Conservation (phyloP, 2,113 vertebrate species). For the Saguinus imperator region DNA sequence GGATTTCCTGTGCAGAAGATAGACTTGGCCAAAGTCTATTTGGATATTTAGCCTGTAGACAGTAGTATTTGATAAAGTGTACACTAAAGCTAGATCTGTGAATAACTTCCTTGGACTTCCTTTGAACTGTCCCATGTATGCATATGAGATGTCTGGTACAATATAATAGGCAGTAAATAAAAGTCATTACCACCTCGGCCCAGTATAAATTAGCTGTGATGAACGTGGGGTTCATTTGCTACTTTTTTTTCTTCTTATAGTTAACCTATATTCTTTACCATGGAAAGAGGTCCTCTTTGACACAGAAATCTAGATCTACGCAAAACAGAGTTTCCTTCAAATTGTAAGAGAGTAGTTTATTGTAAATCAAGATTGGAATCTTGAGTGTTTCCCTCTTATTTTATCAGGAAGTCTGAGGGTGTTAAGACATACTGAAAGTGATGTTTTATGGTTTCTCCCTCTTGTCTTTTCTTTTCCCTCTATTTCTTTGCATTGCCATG, state of each 20-base stretch:
- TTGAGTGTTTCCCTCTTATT: not conserved
- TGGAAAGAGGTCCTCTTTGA: not conserved
- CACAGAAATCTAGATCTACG: not conserved
- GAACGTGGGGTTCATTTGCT: not conserved
- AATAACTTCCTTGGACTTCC: not conserved
- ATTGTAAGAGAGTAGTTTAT: not conserved
- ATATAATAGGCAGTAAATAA: not conserved
- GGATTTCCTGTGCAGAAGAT: not conserved
- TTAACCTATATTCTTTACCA: not conserved
- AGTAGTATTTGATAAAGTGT: not conserved
- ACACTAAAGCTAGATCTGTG: not conserved
- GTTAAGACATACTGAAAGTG: not conserved
- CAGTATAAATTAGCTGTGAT: not conserved
- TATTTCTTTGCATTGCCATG: not conserved
- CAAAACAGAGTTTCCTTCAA: not conserved
- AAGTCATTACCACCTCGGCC: not conserved
- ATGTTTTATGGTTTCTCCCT: not conserved
- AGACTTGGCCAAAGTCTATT: not conserved
- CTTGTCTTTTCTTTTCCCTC: not conserved
- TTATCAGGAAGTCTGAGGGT: not conserved
- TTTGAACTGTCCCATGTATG: not conserved
- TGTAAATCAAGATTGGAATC: not conserved
- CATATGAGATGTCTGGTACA: not conserved
- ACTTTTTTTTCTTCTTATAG: not conserved
- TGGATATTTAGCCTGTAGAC: not conserved